Evolutionary conservation across 2,797 vertebrate species (phyloP).

Genomic region (Gobio occitaniae): DNA sequence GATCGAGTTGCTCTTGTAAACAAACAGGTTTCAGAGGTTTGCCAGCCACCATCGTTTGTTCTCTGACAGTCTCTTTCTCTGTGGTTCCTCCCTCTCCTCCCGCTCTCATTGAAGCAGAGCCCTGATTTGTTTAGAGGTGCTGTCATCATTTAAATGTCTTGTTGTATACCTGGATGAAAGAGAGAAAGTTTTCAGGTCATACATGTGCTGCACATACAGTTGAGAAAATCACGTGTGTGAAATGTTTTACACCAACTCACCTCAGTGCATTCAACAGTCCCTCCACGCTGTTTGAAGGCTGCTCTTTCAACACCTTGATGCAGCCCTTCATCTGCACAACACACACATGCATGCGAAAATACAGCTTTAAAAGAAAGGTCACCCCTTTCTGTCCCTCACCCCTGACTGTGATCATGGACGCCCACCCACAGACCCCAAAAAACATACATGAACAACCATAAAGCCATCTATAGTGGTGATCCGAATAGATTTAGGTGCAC

Average conservation of each 20-base stretch:
- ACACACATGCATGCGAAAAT: constrained; percentile 24
- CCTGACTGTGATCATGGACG: constrained; percentile 43
- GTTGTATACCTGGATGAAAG: constrained; percentile 85
- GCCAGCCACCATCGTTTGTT: constrained; percentile 66
- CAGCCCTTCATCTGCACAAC: constrained; percentile 89
- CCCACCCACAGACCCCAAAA: constrained; percentile 3
- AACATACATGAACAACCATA: constrained; percentile 13
- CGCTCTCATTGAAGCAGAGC: constrained; percentile 88
- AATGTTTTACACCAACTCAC: constrained; percentile 63
- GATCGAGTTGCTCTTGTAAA: constrained; percentile 72
- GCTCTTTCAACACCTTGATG: constrained; percentile 93
- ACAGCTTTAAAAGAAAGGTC: constrained; percentile 70
- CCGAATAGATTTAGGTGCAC: no score
- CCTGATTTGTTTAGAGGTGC: constrained; percentile 94
- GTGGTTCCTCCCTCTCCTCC: constrained; percentile 51
- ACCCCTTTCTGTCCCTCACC: constrained; percentile 59
- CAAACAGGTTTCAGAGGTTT: constrained; percentile 67
- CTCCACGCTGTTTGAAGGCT: constrained; percentile 91
- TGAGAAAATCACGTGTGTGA: background rate
- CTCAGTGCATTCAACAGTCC: constrained; percentile 91
- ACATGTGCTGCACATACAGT: background rate
- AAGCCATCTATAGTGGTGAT: background rate
- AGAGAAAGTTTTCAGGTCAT: background rate
- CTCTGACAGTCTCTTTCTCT: constrained; percentile 63
- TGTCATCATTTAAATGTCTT: constrained; percentile 91